Evolutionary conservation across 2,888 invertebrate genomes (phyloP).

Genomic region (Cremastobaeus sp.): DNA sequence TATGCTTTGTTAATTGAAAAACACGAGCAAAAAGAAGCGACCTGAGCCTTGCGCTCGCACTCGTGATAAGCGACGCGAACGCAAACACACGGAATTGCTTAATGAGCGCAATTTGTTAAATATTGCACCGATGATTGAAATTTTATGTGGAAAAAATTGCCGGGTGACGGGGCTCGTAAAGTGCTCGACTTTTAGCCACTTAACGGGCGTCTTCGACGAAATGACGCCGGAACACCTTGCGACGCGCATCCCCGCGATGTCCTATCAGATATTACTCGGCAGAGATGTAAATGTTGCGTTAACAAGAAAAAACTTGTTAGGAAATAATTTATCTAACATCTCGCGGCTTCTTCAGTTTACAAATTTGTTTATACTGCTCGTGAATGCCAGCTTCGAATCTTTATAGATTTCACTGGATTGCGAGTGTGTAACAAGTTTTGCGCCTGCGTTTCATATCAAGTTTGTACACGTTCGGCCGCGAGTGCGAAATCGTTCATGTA

Average conservation of each 20-base stretch:
- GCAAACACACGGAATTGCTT: conserved; percentile 47
- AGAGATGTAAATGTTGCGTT: too few species aligned
- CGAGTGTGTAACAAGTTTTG: too few species aligned
- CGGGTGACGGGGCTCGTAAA: conserved; percentile 22
- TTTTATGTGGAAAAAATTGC: conserved; percentile 34
- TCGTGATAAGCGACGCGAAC: conserved; percentile 37
- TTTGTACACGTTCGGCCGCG: not conserved
- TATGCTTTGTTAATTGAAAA: conserved; percentile 58
- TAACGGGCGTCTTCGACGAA: not conserved
- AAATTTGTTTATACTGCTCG: too few species aligned
- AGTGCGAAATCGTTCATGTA: conserved; percentile 52
- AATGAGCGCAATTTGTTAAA: conserved; percentile 50
- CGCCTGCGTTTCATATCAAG: too few species aligned
- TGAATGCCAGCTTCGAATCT: too few species aligned
- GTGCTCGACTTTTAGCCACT: not conserved
- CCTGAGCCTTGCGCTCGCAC: conserved; percentile 11
- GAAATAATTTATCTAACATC: too few species aligned
- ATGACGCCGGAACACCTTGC: too few species aligned
- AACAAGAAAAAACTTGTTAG: too few species aligned
- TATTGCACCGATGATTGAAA: conserved; percentile 45
- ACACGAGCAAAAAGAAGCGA: conserved; percentile 30
- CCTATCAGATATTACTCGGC: too few species aligned
- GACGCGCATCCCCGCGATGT: too few species aligned
- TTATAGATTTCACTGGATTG: too few species aligned
- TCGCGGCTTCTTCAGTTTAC: too few species aligned